phyloP scores from a whole-genome alignment of 2,797 vertebrate genomes.

The Smutsia gigantea region DNA sequence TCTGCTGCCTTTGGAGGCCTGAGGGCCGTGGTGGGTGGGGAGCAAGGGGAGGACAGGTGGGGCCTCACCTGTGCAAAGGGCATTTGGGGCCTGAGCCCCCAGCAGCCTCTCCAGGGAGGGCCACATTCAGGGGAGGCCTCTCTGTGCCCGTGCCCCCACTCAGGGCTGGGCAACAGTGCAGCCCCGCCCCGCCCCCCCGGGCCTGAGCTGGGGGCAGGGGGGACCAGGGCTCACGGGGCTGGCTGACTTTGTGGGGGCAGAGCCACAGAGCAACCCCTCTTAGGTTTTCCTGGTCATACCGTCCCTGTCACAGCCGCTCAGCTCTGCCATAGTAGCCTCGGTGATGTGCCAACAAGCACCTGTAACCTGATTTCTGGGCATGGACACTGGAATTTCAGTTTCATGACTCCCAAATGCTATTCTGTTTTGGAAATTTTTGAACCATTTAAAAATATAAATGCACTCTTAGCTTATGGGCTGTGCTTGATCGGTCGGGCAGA shows the following conservation, averaged over 20 bases:
- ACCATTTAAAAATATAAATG: background rate
- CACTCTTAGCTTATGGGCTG: background rate
- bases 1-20: background rate
- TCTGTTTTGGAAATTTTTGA: background rate
- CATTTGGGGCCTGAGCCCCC: background rate
- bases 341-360: rapidly evolving
- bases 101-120: background rate
- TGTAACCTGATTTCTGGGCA: background rate
- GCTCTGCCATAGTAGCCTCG: background rate
- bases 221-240: no score
- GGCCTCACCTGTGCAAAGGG: background rate
- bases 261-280: rapidly evolving
- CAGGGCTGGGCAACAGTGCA: background rate
- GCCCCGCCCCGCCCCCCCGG: background rate
- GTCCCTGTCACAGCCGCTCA: background rate
- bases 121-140: rapidly evolving
- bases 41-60: background rate
- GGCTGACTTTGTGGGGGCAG: background rate
- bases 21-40: background rate
- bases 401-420: background rate
- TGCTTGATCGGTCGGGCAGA: background rate
- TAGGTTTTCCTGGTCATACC: background rate
- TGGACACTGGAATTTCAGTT: background rate
- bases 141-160: background rate
- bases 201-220: no score